Evolutionary conservation across 2,888 invertebrate species (phyloP).

Genomic region (Mantis religiosa): DNA sequence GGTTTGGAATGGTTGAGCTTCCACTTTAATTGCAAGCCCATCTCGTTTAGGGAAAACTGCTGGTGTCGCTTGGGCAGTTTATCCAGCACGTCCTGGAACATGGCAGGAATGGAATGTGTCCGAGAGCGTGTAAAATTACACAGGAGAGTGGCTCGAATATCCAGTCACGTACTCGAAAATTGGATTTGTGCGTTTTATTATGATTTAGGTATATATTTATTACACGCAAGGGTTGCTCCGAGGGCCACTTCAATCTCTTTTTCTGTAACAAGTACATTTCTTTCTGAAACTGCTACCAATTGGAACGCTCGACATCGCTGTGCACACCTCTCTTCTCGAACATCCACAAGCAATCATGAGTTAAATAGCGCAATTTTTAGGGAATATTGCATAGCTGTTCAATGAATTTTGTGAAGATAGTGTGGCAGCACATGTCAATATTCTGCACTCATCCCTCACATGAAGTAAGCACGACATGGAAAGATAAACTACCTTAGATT

Average conservation of each 20-base stretch:
- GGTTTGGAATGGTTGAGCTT: too few relatives aligned
- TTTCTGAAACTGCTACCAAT: background rate
- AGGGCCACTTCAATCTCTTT: background rate
- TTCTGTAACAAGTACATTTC: background rate
- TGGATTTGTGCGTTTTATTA: conserved; percentile 10
- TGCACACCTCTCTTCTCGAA: background rate
- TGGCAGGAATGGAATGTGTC: background rate
- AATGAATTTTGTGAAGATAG: too few relatives aligned
- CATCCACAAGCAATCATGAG: too few relatives aligned
- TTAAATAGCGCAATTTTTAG: too few relatives aligned
- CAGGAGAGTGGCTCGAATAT: background rate
- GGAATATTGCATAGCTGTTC: too few relatives aligned
- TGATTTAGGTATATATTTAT: background rate
- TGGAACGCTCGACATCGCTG: background rate
- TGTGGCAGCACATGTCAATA: too few relatives aligned
- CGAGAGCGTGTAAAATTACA: background rate
- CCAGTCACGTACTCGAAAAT: background rate
- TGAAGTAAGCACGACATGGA: too few relatives aligned
- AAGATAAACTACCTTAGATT: too few relatives aligned
- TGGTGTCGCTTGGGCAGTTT: background rate
- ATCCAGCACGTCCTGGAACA: background rate
- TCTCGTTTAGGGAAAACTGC: background rate
- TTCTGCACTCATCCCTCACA: too few relatives aligned
- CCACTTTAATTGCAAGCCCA: too few relatives aligned
- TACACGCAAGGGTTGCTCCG: background rate